phyloP scores from a whole-genome alignment of 2,113 vertebrate genomes.

The Mohoua ochrocephala region DNA sequence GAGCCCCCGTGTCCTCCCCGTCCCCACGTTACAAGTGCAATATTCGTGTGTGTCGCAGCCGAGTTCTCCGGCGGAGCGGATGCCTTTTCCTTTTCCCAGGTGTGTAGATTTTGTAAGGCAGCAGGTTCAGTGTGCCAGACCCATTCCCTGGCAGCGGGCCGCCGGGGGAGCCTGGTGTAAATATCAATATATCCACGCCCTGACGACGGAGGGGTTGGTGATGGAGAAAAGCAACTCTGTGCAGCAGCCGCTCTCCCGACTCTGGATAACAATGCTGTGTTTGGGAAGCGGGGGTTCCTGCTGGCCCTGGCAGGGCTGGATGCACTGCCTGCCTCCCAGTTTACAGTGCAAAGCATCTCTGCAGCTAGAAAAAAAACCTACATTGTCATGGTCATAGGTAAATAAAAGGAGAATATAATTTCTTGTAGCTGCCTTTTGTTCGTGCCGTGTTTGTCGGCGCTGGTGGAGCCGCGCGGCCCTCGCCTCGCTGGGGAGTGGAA shows the following conservation, averaged over 20 bases:
- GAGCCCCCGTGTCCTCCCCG: conserved; percentile 70
- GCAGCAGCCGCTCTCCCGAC: conserved; percentile 73
- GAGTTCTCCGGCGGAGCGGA: conserved; percentile 64
- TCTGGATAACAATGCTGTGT: conserved; percentile 73
- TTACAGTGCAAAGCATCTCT: conserved; percentile 85
- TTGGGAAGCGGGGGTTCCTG: not conserved
- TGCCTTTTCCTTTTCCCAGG: not conserved
- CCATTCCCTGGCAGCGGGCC: conserved; percentile 77
- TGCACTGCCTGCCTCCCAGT: conserved; percentile 78
- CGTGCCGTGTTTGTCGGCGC: not conserved
- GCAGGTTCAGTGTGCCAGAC: conserved; percentile 17
- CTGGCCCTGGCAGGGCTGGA: conserved; percentile 67
- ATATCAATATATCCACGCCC: conserved; percentile 67
- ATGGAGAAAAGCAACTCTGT: conserved; percentile 70
- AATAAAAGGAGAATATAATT: conserved; percentile 85
- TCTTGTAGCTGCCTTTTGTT: conserved; percentile 48
- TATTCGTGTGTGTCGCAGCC: conserved; percentile 75
- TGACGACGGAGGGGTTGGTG: conserved; percentile 61
- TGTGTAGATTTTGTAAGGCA: conserved; percentile 43
- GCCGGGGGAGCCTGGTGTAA: conserved; percentile 77
- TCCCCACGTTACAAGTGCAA: conserved; percentile 87
- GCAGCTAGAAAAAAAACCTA: conserved; percentile 71
- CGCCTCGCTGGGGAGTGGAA: fast-evolving
- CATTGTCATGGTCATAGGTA: conserved; percentile 83
- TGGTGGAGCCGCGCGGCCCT: fast-evolving